Evolutionary conservation across 2,113 vertebrate species (phyloP), one percentile per base, ranked within the genome.

Genomic region (Sorex araneus): DNA sequence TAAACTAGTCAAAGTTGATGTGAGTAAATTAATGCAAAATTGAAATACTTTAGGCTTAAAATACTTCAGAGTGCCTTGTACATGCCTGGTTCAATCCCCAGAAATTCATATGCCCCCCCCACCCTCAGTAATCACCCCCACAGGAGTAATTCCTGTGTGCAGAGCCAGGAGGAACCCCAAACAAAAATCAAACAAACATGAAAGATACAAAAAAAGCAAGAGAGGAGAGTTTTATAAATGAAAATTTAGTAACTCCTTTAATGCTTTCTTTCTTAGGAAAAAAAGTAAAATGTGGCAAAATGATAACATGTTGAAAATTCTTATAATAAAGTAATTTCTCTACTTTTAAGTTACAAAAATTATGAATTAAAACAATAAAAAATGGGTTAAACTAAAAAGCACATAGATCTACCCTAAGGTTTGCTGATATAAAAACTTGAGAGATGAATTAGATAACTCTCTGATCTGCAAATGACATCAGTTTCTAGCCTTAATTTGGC

Each of bases 301-400:
- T 74, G 19, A 19, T 43, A 86, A 36, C 60, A n/a, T 69, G 34
- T 40, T 25, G 47, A 57, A 89, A 82, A 36, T 50, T 32, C 40
- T 67, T 63, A 69, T 57, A 21, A 15, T 81, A 9, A 45, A 82
- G 73, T 45, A 21, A 74, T 70, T 76, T 81, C 43, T 85, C 7
- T n/a, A 92, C 57, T 87, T 86, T 54, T 75, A 71, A 79, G 21
- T 34, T 84, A 84, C 75, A 70, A 90, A 70, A 71, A 50, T 80
- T 2, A 1, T 36, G 45, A 69, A 6, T 85, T 74, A 64, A 78
- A 71, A 77, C 11, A 91, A 50, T 13, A 64, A 86, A 4, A 69
- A 71, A 0, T 70, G 23, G 63, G 64, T 84, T 91, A 80, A 77
- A 43, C 21, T 34, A 82, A 50, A 66, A 73, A 90, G 32, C 27